Evolutionary conservation across 2,797 vertebrate genomes (phyloP).

Genomic region (Argentina silus): DNA sequence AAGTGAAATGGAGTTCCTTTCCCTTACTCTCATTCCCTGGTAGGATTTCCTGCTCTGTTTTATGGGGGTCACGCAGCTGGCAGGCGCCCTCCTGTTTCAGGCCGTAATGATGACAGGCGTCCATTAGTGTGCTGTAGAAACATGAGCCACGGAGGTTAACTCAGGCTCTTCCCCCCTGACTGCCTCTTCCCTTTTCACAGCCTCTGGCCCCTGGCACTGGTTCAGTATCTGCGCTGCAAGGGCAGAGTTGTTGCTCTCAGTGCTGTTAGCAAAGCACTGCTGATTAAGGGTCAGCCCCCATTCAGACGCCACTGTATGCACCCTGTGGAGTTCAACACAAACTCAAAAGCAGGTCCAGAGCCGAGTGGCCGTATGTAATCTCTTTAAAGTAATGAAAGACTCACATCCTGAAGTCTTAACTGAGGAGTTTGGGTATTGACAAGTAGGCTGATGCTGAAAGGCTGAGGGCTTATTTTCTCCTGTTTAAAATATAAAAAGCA

Average conservation of each 20-base stretch:
- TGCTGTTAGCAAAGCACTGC: constrained; percentile 55
- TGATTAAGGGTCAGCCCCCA: constrained; percentile 62
- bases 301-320: constrained; percentile 51
- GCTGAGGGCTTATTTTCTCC: constrained; percentile 22
- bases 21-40: constrained; percentile 70
- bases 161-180: constrained; percentile 42
- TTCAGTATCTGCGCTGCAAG: constrained; percentile 65
- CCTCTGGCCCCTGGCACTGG: constrained; percentile 45
- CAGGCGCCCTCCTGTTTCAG: constrained; percentile 80
- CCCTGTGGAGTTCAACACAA: constrained; percentile 43
- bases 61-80: constrained; percentile 83
- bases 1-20: constrained; percentile 26
- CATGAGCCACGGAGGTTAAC: constrained; percentile 74
- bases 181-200: constrained; percentile 67
- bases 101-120: constrained; percentile 79
- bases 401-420: constrained; percentile 45
- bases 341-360: constrained; percentile 46
- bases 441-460: constrained; percentile 23
- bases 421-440: constrained; percentile 24
- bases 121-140: constrained; percentile 78
- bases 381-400: constrained; percentile 39
- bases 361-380: constrained; percentile 36
- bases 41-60: constrained; percentile 80
- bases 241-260: constrained; percentile 63
- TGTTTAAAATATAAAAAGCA: background rate